Percentiles rank a stretch among this genome's conserved stretches.
phyloP scores from a whole-genome alignment of 37 sponge, comb jelly and placozoan genomes.

The Halichondria panicea region DNA sequence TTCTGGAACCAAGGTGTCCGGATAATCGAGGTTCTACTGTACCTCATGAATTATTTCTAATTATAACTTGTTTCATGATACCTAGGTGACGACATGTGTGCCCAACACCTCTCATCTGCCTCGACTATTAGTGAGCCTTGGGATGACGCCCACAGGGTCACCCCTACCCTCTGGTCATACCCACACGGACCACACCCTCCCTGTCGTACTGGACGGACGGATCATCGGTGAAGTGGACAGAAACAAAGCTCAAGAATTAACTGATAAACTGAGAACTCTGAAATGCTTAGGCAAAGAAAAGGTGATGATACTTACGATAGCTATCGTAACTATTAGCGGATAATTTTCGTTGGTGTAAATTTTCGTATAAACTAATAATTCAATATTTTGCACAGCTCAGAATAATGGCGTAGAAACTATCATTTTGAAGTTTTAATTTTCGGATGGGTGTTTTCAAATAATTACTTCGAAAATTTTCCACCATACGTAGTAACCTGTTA shows the following conservation, averaged over 20 bases:
- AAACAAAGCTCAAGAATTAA: constrained; percentile 28
- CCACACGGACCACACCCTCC: neutral
- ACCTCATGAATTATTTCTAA: neutral
- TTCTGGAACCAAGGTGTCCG: too few relatives aligned
- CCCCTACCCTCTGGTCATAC: neutral
- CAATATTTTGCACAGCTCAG: neutral
- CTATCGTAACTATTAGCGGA: neutral
- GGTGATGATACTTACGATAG: constrained; percentile 13
- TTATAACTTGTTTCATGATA: neutral
- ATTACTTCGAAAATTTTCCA: neutral
- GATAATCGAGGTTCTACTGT: too few relatives aligned
- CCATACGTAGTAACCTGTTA: too few relatives aligned
- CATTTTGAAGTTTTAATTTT: neutral
- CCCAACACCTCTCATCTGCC: constrained; percentile 34
- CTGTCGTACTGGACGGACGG: constrained; percentile 87
- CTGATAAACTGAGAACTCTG: constrained; percentile 64
- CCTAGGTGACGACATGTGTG: constrained; percentile 38
- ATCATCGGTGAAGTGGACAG: constrained; percentile 72
- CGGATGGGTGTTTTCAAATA: neutral
- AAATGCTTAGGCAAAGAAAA: constrained; percentile 68
- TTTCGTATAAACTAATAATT: neutral
- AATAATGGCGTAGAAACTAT: neutral
- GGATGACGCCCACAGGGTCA: constrained; percentile 57
- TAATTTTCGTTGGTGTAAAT: neutral
- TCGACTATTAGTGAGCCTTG: constrained; percentile 55